These are phyloP conservation scores for Andricus curvator DNA, from an alignment of 2,888 invertebrate species.

Conservation along the genomic window DNA sequence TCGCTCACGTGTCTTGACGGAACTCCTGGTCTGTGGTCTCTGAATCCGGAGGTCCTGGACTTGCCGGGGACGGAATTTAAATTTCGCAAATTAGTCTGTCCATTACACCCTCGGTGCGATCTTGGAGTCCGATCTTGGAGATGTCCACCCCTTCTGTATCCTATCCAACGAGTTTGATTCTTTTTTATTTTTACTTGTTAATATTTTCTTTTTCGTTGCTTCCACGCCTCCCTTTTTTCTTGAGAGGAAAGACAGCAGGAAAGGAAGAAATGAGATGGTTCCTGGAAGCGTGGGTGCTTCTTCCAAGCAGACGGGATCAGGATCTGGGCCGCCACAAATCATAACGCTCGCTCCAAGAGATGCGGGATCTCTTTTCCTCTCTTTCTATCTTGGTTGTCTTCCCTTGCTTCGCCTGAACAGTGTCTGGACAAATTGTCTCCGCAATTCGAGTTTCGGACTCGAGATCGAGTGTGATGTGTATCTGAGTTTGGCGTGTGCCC, in stretches of 20 bases:
- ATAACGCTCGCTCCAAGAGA: conserved; percentile 68
- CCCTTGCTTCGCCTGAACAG: conserved; percentile 28
- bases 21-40: conserved; percentile 47
- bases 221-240: conserved; percentile 10
- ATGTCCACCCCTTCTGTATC: conserved; percentile 32
- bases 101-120: conserved; percentile 75
- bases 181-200: not conserved
- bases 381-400: conserved; percentile 49
- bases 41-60: conserved; percentile 49
- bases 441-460: conserved; percentile 41
- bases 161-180: not conserved
- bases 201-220: conserved; percentile 19
- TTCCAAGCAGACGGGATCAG: conserved; percentile 68
- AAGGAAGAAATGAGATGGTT: conserved; percentile 54
- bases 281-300: conserved; percentile 75
- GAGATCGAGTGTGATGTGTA: conserved; percentile 33
- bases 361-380: conserved; percentile 62
- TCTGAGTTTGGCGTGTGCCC: conserved; percentile 38
- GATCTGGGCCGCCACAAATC: conserved; percentile 73
- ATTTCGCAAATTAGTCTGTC: conserved; percentile 77
- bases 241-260: conserved; percentile 20
- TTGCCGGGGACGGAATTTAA: conserved; percentile 75
- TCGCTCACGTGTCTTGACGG: conserved; percentile 47
- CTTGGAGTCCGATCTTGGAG: conserved; percentile 65
- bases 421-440: conserved; percentile 40